Evolutionary conservation across 2,797 vertebrate species (phyloP), one percentile per base, ranked within the genome.

Genomic region (Champsocephalus gunnari): DNA sequence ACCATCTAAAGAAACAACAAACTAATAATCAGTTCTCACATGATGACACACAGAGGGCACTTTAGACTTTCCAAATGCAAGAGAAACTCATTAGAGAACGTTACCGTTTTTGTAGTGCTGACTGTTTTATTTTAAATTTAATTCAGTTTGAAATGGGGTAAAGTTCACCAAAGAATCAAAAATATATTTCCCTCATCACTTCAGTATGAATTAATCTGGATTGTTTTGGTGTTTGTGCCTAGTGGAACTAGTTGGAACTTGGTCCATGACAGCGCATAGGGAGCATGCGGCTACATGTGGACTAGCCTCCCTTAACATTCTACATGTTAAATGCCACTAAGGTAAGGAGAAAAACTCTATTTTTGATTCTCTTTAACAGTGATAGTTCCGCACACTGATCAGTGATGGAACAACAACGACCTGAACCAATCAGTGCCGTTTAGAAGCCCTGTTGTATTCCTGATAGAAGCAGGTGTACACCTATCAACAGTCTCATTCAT

Each of bases 401-500:
- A 48, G 43, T n/a, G 34, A 12, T 12, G 17, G 41, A 80, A 54
- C 51, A 32, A n/a, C 53, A 68, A 73, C 64, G 5, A 58, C 47
- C 63, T 17, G 24, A 17, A 70, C 60, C 50, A 3, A n/a, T 60
- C 19, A 11, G 50, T 5, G 47, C 48, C 48, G 65, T 34, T 75
- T 28, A 67, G 69, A 74, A 32, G 66, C 72, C 55, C 28, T 50
- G 59, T 63, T 54, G 65, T 72, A 16, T 83, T 89, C 76, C 79
- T 78, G 79, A 81, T 24, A 8, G 21, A 70, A 71, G 60, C 59
- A 50, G 69, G 63, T 70, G 47, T 38, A 59, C 62, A 53, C 53
- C 51, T 72, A 82, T 79, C 70, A 89, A 90, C 86, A 91, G 86
- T 87, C 87, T 75, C 66, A 68, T 56, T 83, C 87, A 88, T 92